Evolutionary conservation across 2,888 invertebrate genomes (phyloP), one percentile per base, ranked within the genome.

Genomic region (Oxyscelio sp.): DNA sequence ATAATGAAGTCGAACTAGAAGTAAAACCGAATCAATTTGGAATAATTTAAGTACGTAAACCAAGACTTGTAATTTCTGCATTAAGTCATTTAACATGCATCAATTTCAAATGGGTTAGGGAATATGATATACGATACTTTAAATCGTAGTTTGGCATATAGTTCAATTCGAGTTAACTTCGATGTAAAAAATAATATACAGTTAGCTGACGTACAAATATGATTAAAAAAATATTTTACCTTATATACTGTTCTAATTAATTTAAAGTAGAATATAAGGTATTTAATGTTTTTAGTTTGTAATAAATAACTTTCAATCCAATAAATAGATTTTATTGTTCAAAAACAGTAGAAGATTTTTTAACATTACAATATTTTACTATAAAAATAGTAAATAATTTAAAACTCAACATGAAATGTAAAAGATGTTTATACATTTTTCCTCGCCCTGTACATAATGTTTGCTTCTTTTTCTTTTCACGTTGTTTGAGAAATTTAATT

Each of bases 21-120:
- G 40, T 66, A 50, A 52, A 58, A 17, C 21, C n/a, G 13, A 78
- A 68, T 68, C 58, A 68, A 75, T 75, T 63, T 68, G 52, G 66
- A 77, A 77, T 77, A 75, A 59, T 68, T 68, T 66, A 52, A 61
- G 24, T 19, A 48, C 38, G 22, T 48, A 77, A 77, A 66, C n/a
- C n/a, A n/a, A n/a, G n/a, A n/a, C n/a, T n/a, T n/a, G n/a, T n/a
- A n/a, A n/a, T n/a, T 77, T 66, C 13, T 21, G n/a, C 19, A 48
- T 77, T 52, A 68, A 50, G 65, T 66, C 34, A 59, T 77, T 59
- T 66, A 77, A 58, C 58, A 66, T 40, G 50, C 58, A 58, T 66
- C 40, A 48, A 65, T 66, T 66, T 48, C 19, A 38, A 77, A 19
- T 15, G 5, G 50, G 56, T 58, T 19, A 31, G 19, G 11, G 8